phyloP scores from a whole-genome alignment of 1,140 invertebrate genomes.

The Yoshiicerus persimilis region DNA sequence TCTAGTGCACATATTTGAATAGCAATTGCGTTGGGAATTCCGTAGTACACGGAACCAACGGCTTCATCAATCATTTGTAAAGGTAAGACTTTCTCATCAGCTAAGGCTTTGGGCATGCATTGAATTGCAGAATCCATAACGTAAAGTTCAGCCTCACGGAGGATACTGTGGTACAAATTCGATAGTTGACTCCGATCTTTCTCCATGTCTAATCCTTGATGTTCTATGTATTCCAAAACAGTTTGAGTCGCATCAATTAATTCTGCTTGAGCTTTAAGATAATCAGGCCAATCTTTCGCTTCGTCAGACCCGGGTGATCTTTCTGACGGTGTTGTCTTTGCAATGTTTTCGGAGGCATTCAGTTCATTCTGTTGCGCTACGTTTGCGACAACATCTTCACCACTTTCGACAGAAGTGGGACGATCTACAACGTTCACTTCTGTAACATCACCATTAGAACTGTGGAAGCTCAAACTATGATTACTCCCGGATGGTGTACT shows the following conservation, averaged over 20 bases:
- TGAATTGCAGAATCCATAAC: neutral
- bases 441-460: neutral
- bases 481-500: neutral
- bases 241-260: neutral
- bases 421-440: neutral
- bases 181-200: neutral
- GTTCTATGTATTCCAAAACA: neutral
- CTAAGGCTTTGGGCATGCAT: neutral
- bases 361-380: neutral
- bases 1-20: slow-evolving; percentile 65
- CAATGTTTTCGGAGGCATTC: neutral
- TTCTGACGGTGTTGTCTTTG: neutral
- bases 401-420: neutral
- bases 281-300: neutral
- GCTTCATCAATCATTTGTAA: neutral
- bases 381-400: no score
- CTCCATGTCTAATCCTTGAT: neutral
- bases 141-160: neutral
- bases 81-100: neutral
- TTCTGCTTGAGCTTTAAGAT: neutral
- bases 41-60: slow-evolving; percentile 37
- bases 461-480: neutral
- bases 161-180: neutral
- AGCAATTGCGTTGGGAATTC: slow-evolving; percentile 62
- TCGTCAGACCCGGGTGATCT: neutral